These are phyloP conservation scores for Spicauda simplicius DNA, from an alignment of 2,888 invertebrate species.

Conservation along the genomic window DNA sequence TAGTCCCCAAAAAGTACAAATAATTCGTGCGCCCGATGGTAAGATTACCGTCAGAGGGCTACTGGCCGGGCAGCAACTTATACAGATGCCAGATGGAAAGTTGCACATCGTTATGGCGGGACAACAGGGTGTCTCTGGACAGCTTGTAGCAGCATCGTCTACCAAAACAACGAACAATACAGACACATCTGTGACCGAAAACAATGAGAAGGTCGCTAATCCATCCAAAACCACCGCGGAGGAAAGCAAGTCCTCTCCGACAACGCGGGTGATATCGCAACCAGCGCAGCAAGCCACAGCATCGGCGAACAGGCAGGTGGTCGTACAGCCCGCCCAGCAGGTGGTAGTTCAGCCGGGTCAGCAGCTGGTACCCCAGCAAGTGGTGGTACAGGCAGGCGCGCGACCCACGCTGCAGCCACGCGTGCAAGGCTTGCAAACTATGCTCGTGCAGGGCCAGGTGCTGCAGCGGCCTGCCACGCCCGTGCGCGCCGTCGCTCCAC, in stretches of 20 bases:
- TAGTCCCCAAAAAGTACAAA: slow-evolving; percentile 92
- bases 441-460: slow-evolving; percentile 61
- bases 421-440: slow-evolving; percentile 73
- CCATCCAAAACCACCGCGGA: slow-evolving; percentile 49
- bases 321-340: slow-evolving; percentile 39
- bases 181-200: slow-evolving; percentile 43
- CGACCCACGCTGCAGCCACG: slow-evolving; percentile 52
- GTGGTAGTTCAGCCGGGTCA: slow-evolving; percentile 44
- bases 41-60: slow-evolving; percentile 96
- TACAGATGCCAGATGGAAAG: slow-evolving; percentile 97
- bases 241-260: slow-evolving; percentile 40
- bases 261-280: slow-evolving; percentile 35
- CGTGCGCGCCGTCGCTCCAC: slow-evolving; percentile 48
- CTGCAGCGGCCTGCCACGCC: slow-evolving; percentile 55
- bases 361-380: slow-evolving; percentile 58
- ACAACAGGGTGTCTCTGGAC: slow-evolving; percentile 81
- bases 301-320: slow-evolving; percentile 8
- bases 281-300: slow-evolving; percentile 38
- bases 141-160: slow-evolving; percentile 70
- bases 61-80: slow-evolving; percentile 95
- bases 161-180: slow-evolving; percentile 50
- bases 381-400: slow-evolving; percentile 65
- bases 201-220: slow-evolving; percentile 44
- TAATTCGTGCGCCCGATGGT: slow-evolving; percentile 95
- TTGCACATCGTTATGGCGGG: slow-evolving; percentile 92